A percentile compares a stretch with the other conserved stretches of the same genome.
Conservation (phyloP, 2,888 invertebrate genomes). For the Mactromeris polynyma region DNA sequence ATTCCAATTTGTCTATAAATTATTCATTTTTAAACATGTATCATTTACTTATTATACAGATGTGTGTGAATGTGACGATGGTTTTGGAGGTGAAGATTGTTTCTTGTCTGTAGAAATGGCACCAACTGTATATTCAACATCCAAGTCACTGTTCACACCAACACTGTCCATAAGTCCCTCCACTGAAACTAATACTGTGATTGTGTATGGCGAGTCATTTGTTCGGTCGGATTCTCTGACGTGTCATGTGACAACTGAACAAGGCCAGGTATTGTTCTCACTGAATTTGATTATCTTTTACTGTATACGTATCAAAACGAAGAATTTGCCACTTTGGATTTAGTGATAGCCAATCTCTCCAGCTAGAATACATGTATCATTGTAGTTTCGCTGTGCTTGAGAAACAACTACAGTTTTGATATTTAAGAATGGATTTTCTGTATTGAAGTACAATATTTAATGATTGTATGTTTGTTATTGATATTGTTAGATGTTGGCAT, state of each 20-base stretch:
- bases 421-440: too few relatives aligned
- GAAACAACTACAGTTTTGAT: too few relatives aligned
- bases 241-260: slow-evolving; percentile 42
- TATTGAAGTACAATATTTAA: too few relatives aligned
- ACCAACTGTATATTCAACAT: slow-evolving; percentile 31
- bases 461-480: too few relatives aligned
- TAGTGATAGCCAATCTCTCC: too few relatives aligned
- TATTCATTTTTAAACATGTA: not conserved
- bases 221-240: slow-evolving; percentile 32
- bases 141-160: slow-evolving; percentile 31
- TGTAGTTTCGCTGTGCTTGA: too few relatives aligned
- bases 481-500: too few relatives aligned
- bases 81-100: slow-evolving; percentile 49
- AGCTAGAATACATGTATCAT: too few relatives aligned
- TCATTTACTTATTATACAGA: slow-evolving; percentile 25
- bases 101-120: slow-evolving; percentile 26
- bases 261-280: slow-evolving; percentile 44
- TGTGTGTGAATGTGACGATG: slow-evolving; percentile 40
- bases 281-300: too few relatives aligned
- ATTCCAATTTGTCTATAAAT: too few relatives aligned
- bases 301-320: too few relatives aligned
- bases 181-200: not conserved
- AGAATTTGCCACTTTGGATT: too few relatives aligned
- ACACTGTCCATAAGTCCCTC: not conserved
- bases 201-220: slow-evolving; percentile 48